These are phyloP conservation scores for Tetragnatha versicolor DNA, from an alignment of 1,140 invertebrate genomes.

Conservation along the genomic window DNA sequence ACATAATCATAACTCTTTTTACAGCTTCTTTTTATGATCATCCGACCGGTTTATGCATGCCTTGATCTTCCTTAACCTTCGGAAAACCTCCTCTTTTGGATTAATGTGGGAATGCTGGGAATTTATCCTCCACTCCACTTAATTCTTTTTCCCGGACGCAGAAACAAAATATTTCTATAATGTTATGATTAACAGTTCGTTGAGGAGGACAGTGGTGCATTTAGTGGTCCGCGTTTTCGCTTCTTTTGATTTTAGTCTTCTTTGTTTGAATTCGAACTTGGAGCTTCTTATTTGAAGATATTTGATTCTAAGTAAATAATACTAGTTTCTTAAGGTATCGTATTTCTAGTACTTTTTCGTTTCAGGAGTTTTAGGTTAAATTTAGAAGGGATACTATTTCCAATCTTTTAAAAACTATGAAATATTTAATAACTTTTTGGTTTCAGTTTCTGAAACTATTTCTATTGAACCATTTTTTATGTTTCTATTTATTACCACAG, in stretches of 20 bases:
- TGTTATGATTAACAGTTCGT: not conserved
- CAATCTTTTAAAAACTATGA: too few relatives aligned
- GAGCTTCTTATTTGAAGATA: not conserved
- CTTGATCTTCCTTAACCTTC: not conserved
- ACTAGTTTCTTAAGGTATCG: not conserved
- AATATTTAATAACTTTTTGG: too few relatives aligned
- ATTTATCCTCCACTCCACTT: not conserved
- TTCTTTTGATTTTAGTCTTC: too few relatives aligned
- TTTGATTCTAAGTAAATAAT: not conserved
- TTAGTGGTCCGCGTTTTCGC: too few relatives aligned
- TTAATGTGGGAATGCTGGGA: slow-evolving; percentile 9
- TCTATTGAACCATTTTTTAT: too few relatives aligned
- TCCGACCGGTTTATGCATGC: not conserved
- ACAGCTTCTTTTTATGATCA: slow-evolving; percentile 11
- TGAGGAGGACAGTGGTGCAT: not conserved
- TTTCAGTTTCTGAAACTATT: too few relatives aligned
- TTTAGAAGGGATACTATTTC: too few relatives aligned
- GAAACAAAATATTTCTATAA: not conserved
- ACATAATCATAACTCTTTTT: slow-evolving; percentile 37
- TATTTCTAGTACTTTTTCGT: too few relatives aligned
- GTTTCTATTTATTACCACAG: too few relatives aligned
- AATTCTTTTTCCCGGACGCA: not conserved
- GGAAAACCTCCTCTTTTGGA: not conserved
- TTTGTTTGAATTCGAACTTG: not conserved
- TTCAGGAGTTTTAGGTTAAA: too few relatives aligned